Conservation (phyloP, 2,113 vertebrate genomes). For the Engraulis encrasicolus region DNA sequence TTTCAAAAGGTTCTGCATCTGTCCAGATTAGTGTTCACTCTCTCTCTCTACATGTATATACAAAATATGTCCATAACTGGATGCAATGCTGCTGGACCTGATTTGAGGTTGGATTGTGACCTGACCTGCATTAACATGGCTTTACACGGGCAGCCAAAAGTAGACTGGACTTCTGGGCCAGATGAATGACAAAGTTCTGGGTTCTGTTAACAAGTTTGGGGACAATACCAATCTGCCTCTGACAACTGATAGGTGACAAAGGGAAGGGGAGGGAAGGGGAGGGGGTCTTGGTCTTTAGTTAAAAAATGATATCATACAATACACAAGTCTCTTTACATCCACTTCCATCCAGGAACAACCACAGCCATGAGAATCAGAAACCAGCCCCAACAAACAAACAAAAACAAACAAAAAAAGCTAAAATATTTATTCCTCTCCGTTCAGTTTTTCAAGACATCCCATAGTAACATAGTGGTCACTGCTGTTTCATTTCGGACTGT, state of each 20-base stretch:
- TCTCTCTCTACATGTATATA: too few relatives aligned
- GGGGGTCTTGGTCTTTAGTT: neutral
- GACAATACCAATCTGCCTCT: neutral
- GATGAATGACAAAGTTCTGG: neutral
- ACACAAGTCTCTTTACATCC: neutral
- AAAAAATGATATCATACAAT: neutral
- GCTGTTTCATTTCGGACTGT: slow-evolving; percentile 78
- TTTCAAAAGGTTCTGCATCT: too few relatives aligned
- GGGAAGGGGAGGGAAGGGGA: neutral
- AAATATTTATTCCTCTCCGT: slow-evolving; percentile 41
- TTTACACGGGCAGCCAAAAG: too few relatives aligned
- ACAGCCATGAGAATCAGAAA: slow-evolving; percentile 35
- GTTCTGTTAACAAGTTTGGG: neutral
- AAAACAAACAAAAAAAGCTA: slow-evolving; percentile 57
- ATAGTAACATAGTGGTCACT: slow-evolving; percentile 77
- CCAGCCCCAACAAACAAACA: slow-evolving; percentile 61
- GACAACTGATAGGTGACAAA: neutral
- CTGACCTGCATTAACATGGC: neutral
- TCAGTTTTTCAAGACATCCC: slow-evolving; percentile 52
- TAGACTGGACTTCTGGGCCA: neutral
- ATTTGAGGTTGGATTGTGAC: too few relatives aligned
- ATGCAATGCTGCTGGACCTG: neutral
- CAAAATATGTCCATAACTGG: neutral
- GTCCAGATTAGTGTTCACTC: too few relatives aligned
- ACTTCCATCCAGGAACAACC: neutral